Conservation (phyloP, 2,113 vertebrate species). For the Circaetus cinerascens region DNA sequence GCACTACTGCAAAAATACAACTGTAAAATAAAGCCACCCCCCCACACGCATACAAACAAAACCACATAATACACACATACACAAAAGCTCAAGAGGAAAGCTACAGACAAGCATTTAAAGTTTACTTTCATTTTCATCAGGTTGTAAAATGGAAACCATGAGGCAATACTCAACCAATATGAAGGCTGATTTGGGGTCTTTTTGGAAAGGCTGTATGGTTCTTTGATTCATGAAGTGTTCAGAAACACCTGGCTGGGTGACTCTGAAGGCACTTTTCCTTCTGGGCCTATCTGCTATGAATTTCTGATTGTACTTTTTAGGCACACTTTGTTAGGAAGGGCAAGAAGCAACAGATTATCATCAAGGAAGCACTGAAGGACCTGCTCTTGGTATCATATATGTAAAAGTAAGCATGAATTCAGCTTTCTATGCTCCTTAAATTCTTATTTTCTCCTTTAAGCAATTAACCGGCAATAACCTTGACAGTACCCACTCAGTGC, state of each 20-base stretch:
- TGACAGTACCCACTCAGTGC: background rate
- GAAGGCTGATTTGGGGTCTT: background rate
- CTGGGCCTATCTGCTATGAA: background rate
- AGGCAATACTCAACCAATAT: background rate
- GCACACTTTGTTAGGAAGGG: background rate
- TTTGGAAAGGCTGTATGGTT: background rate
- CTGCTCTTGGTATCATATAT: background rate
- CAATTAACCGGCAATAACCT: background rate
- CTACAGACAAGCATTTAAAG: background rate
- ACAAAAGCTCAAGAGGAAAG: background rate
- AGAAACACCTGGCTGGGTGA: background rate
- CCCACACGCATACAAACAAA: background rate
- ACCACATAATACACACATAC: background rate
- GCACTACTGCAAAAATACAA: background rate
- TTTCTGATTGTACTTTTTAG: background rate
- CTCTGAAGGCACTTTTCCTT: background rate
- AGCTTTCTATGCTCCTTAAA: background rate
- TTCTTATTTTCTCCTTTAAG: background rate
- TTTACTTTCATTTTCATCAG: background rate
- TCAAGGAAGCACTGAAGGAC: background rate
- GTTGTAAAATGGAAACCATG: background rate
- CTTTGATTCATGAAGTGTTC: background rate
- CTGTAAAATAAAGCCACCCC: background rate
- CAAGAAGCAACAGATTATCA: background rate
- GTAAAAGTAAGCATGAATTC: background rate